Base-by-base conservation (phyloP, 2,113 vertebrate species). In the Coracopsis vasa region DNA sequence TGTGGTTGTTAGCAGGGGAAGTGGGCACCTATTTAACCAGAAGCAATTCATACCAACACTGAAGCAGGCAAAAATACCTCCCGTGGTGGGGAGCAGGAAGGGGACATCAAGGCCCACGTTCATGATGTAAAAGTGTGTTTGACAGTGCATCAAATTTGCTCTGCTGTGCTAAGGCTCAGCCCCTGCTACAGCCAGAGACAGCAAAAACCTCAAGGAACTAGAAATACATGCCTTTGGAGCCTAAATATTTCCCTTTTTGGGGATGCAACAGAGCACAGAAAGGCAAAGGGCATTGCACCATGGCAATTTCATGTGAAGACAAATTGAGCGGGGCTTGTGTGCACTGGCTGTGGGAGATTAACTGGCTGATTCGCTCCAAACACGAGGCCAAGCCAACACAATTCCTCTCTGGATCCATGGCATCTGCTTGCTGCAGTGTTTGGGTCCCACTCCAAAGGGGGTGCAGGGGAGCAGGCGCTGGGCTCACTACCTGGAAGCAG, bases 401-500 rank as follows among this genome's bases (percentile, higher is more conserved):
- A 8, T 44, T 88, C 88, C 87, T 95, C 45, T 61, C 42, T 0
- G 3, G 64, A 47, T 66, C n/a, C 53, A n/a, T 39, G 88, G 73
- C 73, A 37, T 44, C 83, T 97, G 96, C 96, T 93, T 97, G 96
- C 97, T 97, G 96, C 97, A 97, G 95, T 95, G 97, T 96, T 97
- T 72, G 88, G 74, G 19, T 72, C 86, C 94, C 88, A 42, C 35
- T 84, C 89, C 93, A 51, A 45, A 91, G 84, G 64, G 66, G 89
- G 42, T 9, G 2, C 2, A 35, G 51, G 91, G 83, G 61, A 39
- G 93, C 91, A 82, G 67, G 78, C 10, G n/a, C 89, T 47, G 82
- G 69, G 64, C 80, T 96, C 88, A 91, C 98, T 98, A 98, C 98
- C 98, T 98, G 98, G 97, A 98, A 98, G 96, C 98, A 98, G 97